These are phyloP conservation scores for Rapana venosa DNA, from an alignment of 2,888 invertebrate genomes.

Conservation along the genomic window DNA sequence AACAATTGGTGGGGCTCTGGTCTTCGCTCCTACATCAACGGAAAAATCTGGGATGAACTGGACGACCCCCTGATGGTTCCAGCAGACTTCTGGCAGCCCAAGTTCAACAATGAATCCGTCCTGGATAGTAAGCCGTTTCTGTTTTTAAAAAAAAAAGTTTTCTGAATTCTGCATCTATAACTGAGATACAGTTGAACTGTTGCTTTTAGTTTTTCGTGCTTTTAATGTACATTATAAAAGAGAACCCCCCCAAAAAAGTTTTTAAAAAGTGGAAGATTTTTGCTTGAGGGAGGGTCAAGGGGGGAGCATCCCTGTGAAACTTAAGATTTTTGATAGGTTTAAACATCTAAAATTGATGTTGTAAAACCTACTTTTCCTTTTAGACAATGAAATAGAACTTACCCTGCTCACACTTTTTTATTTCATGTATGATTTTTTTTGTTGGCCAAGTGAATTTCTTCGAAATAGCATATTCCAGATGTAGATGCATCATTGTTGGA, in stretches of 20 bases:
- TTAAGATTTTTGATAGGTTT: no score
- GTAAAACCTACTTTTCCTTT: no score
- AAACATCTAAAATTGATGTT: no score
- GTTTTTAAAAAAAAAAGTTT: background rate
- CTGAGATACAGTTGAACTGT: no score
- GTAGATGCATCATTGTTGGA: no score
- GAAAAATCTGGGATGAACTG: slow-evolving; percentile 73
- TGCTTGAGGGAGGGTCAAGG: background rate
- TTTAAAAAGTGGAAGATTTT: background rate
- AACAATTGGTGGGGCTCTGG: slow-evolving; percentile 77
- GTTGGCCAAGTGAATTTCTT: no score
- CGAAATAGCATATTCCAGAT: no score
- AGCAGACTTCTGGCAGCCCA: slow-evolving; percentile 86
- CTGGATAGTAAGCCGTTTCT: slow-evolving; percentile 73
- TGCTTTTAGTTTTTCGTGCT: no score
- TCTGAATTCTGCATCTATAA: no score
- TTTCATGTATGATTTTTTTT: no score
- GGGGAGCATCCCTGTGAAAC: background rate
- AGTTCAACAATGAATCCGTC: slow-evolving; percentile 89
- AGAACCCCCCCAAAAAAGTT: background rate
- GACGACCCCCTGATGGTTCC: slow-evolving; percentile 67
- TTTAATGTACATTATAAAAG: background rate
- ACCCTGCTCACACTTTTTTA: no score
- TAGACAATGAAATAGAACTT: no score
- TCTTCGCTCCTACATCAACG: slow-evolving; percentile 69